Evolutionary conservation across 2,113 vertebrate genomes (phyloP).

Genomic region (Strix uralensis): DNA sequence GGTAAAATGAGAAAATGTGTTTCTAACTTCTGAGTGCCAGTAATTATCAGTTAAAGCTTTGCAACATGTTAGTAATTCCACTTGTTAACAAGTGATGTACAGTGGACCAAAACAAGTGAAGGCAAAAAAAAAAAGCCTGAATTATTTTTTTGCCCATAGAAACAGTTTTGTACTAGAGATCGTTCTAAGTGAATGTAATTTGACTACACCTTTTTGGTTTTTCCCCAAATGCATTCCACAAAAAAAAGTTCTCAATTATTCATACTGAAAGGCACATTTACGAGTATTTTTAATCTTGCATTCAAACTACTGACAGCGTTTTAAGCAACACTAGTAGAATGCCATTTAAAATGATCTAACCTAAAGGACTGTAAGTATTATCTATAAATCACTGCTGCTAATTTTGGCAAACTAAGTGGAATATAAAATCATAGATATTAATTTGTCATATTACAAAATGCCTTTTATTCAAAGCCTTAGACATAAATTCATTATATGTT

Average conservation of each 20-base stretch:
- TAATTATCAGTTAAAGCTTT: not conserved
- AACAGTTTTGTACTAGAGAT: not conserved
- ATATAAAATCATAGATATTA: not conserved
- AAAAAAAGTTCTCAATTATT: not conserved
- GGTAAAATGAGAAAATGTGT: not conserved
- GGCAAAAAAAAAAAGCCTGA: not conserved
- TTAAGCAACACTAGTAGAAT: not conserved
- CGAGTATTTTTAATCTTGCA: not conserved
- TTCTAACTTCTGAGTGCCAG: not conserved
- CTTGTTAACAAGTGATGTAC: not conserved
- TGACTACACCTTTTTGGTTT: not conserved
- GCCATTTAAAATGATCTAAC: not conserved
- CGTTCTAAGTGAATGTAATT: not conserved
- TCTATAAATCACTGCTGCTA: not conserved
- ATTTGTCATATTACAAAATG: not conserved
- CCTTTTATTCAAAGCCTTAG: not conserved
- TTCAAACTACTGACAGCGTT: not conserved
- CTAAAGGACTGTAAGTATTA: not conserved
- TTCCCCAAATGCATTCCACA: not conserved
- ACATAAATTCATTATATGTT: not conserved
- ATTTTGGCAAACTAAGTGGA: not conserved
- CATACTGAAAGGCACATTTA: not conserved
- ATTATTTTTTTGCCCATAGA: not conserved
- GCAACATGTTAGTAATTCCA: not conserved
- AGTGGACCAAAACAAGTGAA: not conserved